Percentiles rank a stretch among this genome's conserved stretches.
Conservation (phyloP, 2,113 vertebrate species). For the Eurypyga helias region DNA sequence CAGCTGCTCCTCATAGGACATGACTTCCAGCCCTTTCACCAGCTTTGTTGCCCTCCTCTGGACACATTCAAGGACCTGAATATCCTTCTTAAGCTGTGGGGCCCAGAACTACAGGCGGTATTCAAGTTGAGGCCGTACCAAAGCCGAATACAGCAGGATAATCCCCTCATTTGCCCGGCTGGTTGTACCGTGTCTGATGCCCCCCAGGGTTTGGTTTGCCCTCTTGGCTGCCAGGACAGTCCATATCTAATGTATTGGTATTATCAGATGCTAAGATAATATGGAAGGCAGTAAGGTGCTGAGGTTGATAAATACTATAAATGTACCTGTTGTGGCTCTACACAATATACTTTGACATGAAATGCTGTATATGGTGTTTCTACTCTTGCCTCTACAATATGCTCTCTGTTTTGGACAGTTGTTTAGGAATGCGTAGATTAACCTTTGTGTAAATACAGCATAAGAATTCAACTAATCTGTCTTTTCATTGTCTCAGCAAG, state of each 20-base stretch:
- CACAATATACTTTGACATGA: neutral
- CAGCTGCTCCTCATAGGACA: no score
- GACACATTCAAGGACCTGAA: no score
- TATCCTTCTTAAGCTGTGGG: no score
- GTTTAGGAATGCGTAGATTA: neutral
- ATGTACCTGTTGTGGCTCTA: neutral
- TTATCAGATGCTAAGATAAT: neutral
- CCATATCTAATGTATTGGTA: neutral
- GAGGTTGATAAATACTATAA: neutral
- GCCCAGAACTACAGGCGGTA: no score
- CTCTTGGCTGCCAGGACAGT: no score
- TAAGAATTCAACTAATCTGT: neutral
- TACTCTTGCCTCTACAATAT: neutral
- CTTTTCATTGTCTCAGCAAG: neutral
- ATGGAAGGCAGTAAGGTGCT: neutral
- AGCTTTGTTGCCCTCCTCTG: no score
- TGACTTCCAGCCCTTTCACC: no score
- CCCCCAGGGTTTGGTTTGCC: no score
- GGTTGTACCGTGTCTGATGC: no score
- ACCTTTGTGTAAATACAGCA: neutral
- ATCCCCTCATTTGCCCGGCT: no score
- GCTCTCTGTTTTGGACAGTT: neutral
- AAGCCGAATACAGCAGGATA: no score
- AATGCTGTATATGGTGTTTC: neutral
- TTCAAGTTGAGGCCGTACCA: no score